A percentile compares a stretch with the other conserved stretches of the same genome.
Evolutionary conservation across 2,888 invertebrate genomes (phyloP).

Genomic region (Calameuta idolon): DNA sequence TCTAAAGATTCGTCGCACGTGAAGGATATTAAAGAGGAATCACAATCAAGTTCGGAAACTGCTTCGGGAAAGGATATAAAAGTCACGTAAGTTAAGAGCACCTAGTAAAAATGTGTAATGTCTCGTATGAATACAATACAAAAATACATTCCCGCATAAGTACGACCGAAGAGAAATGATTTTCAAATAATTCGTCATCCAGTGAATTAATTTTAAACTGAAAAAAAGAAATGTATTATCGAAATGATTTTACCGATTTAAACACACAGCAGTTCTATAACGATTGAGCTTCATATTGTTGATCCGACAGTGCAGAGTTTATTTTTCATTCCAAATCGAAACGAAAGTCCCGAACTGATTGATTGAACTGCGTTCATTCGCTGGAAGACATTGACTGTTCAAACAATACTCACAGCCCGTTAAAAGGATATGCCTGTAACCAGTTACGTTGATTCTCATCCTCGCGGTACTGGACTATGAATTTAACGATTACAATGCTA

Average conservation of each 20-base stretch:
- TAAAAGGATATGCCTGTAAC: neutral
- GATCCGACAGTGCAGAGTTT: neutral
- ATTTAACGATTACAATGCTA: constrained; percentile 43
- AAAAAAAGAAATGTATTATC: constrained; percentile 17
- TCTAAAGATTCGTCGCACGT: constrained; percentile 65
- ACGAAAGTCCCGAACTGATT: constrained; percentile 45
- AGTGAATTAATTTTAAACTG: constrained; percentile 18
- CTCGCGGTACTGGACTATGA: constrained; percentile 33
- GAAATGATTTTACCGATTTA: constrained; percentile 24
- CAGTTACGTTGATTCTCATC: neutral
- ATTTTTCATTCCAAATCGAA: constrained; percentile 29
- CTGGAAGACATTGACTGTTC: constrained; percentile 51
- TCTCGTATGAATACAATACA: neutral
- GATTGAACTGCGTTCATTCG: constrained; percentile 49
- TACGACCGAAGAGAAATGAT: neutral
- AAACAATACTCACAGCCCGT: constrained; percentile 39
- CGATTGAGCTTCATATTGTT: neutral
- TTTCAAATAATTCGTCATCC: constrained; percentile 11
- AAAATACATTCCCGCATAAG: neutral
- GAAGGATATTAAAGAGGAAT: constrained; percentile 57
- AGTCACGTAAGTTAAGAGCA: constrained; percentile 45
- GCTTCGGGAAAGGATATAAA: constrained; percentile 52
- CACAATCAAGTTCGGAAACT: constrained; percentile 50
- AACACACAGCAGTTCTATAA: neutral
- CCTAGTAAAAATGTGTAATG: neutral